Evolutionary conservation across 92 coral and sea anemone species (phyloP), one percentile per base, ranked within the genome.

Genomic region (Desmophyllum pertusum): DNA sequence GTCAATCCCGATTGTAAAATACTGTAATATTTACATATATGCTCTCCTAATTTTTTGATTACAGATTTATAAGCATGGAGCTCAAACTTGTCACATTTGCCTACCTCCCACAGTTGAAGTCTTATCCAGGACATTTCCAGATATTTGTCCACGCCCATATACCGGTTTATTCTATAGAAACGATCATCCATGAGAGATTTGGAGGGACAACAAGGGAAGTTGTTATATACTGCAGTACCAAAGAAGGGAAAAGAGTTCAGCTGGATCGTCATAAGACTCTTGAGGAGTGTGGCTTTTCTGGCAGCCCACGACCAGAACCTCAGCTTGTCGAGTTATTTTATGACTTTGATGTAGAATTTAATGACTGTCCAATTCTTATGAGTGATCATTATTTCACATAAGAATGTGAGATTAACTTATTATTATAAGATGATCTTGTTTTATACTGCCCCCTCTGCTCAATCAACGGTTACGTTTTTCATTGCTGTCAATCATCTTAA

Each of bases 311-410:
- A 51, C 89, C 90, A 31, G 94, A 92, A 59, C 98, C 98, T 14
- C 98, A 96, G 63, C 89, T 86, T 67, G 98, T 96, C 13, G 93
- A 92, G 61, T 83, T 96, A 82, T 29, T 96, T 8, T 96, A 96
- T 83, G 98, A 96, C 82, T 96, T 90, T 87, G 92, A 89, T 81
- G 93, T 96, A 27, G 98, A 96, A 76, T 96, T 92, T 80, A 92
- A 90, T 43, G 98, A 96, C 83, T 96, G 98, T 39, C 98, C 98
- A 23, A 75, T 96, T n/a, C 88, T 96, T 10, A 96, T 95, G 93
- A 92, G 96, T 84, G 98, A 96, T 43, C 93, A 96, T 81, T 96
- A 96, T 80, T 96, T 96, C 66, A 89, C 90, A 23, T 91, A 67
- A 80, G 7, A 45, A 2, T 21, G 13, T 35, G 25, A 31, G 8